These are phyloP conservation scores for Cryptocheilus praepositus DNA, from an alignment of 2,888 invertebrate species.

Conservation along the genomic window DNA sequence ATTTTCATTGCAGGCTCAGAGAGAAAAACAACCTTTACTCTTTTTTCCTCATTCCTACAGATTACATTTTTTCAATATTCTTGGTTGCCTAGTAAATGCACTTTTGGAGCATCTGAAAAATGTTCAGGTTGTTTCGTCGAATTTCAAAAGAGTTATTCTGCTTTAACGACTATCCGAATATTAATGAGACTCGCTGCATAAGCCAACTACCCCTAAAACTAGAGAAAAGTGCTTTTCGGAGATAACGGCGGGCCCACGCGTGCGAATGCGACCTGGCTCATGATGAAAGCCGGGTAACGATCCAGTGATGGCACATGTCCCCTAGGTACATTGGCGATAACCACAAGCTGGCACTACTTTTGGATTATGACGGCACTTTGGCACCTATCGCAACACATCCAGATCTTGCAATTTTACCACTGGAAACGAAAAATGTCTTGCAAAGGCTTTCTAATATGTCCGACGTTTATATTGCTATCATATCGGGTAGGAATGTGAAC, in stretches of 20 bases:
- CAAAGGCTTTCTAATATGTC: slow-evolving; percentile 89
- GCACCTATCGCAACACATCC: slow-evolving; percentile 94
- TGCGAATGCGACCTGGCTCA: slow-evolving; percentile 67
- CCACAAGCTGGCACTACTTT: slow-evolving; percentile 87
- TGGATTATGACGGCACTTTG: slow-evolving; percentile 93
- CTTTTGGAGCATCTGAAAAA: too few relatives aligned
- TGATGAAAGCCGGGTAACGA: slow-evolving; percentile 71
- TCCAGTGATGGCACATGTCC: slow-evolving; percentile 70
- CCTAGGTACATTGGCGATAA: slow-evolving; percentile 89
- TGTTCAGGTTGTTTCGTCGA: too few relatives aligned
- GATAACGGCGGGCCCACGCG: slow-evolving; percentile 67
- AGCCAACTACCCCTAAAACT: neutral
- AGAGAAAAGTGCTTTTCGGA: slow-evolving; percentile 44
- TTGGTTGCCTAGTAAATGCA: too few relatives aligned
- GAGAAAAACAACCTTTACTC: too few relatives aligned
- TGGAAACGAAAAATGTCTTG: slow-evolving; percentile 89
- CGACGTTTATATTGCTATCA: slow-evolving; percentile 90
- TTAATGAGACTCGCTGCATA: too few relatives aligned
- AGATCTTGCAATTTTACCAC: slow-evolving; percentile 89
- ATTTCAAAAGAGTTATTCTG: too few relatives aligned
- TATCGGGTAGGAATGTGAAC: slow-evolving; percentile 90
- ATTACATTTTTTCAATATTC: too few relatives aligned
- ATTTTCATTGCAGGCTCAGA: too few relatives aligned
- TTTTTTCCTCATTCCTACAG: too few relatives aligned
- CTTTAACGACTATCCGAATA: too few relatives aligned